Evolutionary conservation across 2,113 vertebrate genomes (phyloP), one percentile per base, ranked within the genome.

Genomic region (Lycaon pictus): DNA sequence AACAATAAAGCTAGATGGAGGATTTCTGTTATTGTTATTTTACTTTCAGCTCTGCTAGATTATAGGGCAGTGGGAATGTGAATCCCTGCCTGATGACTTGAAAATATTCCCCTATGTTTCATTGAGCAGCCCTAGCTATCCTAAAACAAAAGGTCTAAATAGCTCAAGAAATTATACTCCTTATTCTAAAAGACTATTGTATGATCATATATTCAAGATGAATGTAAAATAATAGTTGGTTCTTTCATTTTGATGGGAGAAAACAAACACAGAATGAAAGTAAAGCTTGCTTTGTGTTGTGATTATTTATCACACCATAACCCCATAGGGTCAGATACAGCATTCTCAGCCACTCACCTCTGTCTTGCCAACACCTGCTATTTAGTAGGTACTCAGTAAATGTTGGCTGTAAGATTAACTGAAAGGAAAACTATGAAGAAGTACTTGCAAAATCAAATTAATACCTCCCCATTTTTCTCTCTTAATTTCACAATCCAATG

Each of bases 1-100:
- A 96, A 92, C 69, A 92, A 88, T 97, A 90, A 95, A 95, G 74
- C 27, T 94, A 35, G 83, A 95, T 90, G 63, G 67, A 94, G 62
- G 67, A 20, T 97, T 97, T 94, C 95, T 96, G 72, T 67, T 96
- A 81, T 29, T 86, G 79, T 77, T 89, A 67, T 58, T 92, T 82
- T 79, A 55, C 60, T 96, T 92, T 87, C 67, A 95, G 79, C 69
- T 74, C 43, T 58, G 43, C 62, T 90, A 96, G 87, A 87, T 84
- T 95, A 92, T 13, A 96, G 72, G 72, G 86, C 23, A 27, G 72
- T 56, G 62, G 92, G 83, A 93, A 35, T 63, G 22, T 60, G 81
- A 97, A 82, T 80, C 63, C 81, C 89, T 84, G 79, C 37, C 55
- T 65, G 55, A 51, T 96, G 72, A 55, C 77, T 88, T 93, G 63